These are phyloP conservation scores for Xyrauchen texanus DNA, from an alignment of 2,113 vertebrate species.

Conservation along the genomic window DNA sequence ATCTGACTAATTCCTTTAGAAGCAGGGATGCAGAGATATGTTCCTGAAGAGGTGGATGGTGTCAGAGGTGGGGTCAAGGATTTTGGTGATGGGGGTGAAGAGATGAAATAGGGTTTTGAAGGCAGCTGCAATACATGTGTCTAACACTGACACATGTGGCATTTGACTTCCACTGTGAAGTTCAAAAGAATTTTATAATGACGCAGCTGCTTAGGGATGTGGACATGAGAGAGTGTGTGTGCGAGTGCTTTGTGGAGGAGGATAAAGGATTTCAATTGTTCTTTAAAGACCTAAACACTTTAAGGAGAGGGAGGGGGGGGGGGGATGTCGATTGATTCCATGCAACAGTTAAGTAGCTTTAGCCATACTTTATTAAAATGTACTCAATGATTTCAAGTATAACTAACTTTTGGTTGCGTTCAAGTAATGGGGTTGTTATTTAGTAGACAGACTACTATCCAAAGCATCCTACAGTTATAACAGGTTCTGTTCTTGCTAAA, in stretches of 20 bases:
- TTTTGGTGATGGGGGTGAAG: constrained; percentile 26
- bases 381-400: too few relatives aligned
- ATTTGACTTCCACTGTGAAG: constrained; percentile 78
- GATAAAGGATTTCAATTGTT: constrained; percentile 41
- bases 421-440: too few relatives aligned
- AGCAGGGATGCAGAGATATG: not conserved
- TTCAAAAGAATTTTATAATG: constrained; percentile 80
- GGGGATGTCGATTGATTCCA: too few relatives aligned
- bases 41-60: not conserved
- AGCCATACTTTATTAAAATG: too few relatives aligned
- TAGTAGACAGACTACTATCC: too few relatives aligned
- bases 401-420: too few relatives aligned
- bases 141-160: constrained; percentile 77
- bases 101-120: constrained; percentile 64
- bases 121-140: constrained; percentile 80
- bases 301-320: too few relatives aligned
- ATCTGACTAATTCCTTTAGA: not conserved
- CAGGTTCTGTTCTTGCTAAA: too few relatives aligned
- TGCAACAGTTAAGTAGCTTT: too few relatives aligned
- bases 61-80: constrained; percentile 8
- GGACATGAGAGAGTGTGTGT: constrained; percentile 52
- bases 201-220: constrained; percentile 72
- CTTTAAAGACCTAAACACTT: not conserved
- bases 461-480: too few relatives aligned
- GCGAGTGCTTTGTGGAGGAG: constrained; percentile 39